Base-by-base conservation (phyloP, 2,797 vertebrate species). In the Manis crassicaudata region DNA sequence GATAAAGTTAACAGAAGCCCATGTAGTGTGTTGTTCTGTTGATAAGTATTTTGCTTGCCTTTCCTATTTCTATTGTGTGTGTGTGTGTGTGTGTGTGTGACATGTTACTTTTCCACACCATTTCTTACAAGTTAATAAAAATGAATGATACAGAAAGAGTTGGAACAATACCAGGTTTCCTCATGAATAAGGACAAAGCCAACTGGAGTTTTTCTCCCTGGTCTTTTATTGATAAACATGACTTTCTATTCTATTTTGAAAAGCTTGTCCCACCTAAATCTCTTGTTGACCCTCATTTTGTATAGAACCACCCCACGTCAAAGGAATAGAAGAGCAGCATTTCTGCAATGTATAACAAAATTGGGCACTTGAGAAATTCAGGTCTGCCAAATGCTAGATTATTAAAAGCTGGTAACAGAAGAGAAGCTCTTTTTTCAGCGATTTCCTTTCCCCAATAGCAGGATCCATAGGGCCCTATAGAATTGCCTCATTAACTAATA, bases 401-500 rank as follows among this genome's bases (percentile, higher is more conserved):
- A 82, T 96, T 88, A 92, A 91, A 79, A 97, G 88, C 37, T 37
- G 35, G 37, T 92, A 79, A 91, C 18, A 90, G 40, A 88, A 88
- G 52, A 96, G 50, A 92, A 17, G 29, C 63, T 46, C 46, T 46
- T 46, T 46, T 46, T 46, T 46, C 46, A 90, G 82, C 37, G 85
- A 95, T 95, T 96, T 90, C 37, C 67, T 90, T 92, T 67, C 32
- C 52, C 60, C 70, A 90, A 88, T 93, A 76, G 52, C 52, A 89
- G 46, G 29, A 84, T 82, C 75, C 43, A 46, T 3, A 7, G 40
- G 37, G 37, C 23, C 12, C n/a, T 68, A 90, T 58, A 93, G 93
- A 97, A 95, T 86, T 13, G 17, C 82, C 56, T 76, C 79, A 85
- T 17, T 56, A 83, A 95, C 90, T 92, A 95, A 93, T 95, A 7